Base-by-base conservation (phyloP, 2,888 invertebrate genomes). In the Andrena marginata region DNA sequence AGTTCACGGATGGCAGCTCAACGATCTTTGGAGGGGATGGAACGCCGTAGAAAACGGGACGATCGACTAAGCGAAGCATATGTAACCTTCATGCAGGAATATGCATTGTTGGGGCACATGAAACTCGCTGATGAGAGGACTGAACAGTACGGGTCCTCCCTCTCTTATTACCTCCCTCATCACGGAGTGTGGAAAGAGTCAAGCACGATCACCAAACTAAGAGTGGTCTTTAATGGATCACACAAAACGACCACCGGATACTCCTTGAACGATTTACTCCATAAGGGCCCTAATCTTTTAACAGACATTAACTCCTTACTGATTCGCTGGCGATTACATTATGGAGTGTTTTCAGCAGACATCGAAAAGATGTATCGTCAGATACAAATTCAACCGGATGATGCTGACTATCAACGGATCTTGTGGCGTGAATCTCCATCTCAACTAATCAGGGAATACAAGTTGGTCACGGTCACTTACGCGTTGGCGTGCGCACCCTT, bases 281-380 rank as follows among this genome's bases (percentile, higher is more conserved):
- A 48, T 0, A 42, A 8, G 6, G 64, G 64, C 13, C 35, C 13
- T 1, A 64, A 42, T 7, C 42, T 64, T 31, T 31, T 31, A 31
- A 0, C 42, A 0, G 63, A 16, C 1, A 23, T 64, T 23, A 23
- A 13, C 5, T 16, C 29, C 2, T 8, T 64, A 8, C 16, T 64
- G 13, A 13, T 64, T 1, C 63, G 42, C 23, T 64, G 63, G 42
- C 35, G 42, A 64, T 5, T 26, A 26, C 26, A 26, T 26, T n/a
- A 35, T 1, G 29, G 48, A 3, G 64, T 42, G 1, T 42, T 64
- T 23, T 20, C 42, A 23, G 42, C 64, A 13, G 64, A 64, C 16
- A 42, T 64, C 0, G 42, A 64, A 16, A 64, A 48, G 7, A 64
- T 64, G 64, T 64, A 64, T 13, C 42, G 64, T 2, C 64, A 64